These are phyloP conservation scores for Aproaerema taeniolella DNA, from an alignment of 2,888 invertebrate genomes.

Conservation along the genomic window DNA sequence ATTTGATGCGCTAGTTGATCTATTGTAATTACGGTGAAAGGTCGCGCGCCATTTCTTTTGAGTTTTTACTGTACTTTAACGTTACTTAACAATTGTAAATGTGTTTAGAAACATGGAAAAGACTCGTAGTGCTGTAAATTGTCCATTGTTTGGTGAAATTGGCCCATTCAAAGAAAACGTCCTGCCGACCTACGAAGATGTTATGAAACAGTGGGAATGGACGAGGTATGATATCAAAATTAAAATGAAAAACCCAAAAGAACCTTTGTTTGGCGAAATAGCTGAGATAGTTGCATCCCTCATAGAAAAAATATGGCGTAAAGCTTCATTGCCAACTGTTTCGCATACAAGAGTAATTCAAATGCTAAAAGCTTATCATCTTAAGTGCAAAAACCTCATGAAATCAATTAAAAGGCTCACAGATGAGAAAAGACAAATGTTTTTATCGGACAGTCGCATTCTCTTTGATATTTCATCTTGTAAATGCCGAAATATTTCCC, in stretches of 20 bases:
- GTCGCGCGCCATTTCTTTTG: constrained; percentile 1
- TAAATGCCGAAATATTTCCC: constrained; percentile 17
- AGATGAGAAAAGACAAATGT: constrained; percentile 9
- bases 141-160: constrained; percentile 9
- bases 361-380: constrained; percentile 20
- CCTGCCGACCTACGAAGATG: constrained; percentile 14
- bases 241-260: constrained; percentile 13
- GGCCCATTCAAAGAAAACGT: neutral
- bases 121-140: constrained; percentile 15
- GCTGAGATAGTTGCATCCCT: constrained; percentile 12
- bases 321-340: constrained; percentile 17
- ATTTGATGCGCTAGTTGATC: no score
- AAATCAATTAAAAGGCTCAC: constrained; percentile 9
- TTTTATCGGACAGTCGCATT: constrained; percentile 11
- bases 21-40: no score
- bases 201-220: constrained; percentile 4
- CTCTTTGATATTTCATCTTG: constrained; percentile 20
- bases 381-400: constrained; percentile 18
- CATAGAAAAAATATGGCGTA: constrained; percentile 18
- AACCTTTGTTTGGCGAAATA: constrained; percentile 17
- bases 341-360: constrained; percentile 13
- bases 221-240: constrained; percentile 13
- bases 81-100: neutral
- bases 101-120: constrained; percentile 1
- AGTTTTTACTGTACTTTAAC: neutral